Conservation (phyloP, 2,888 invertebrate species). For the Raillietiella orientalis region DNA sequence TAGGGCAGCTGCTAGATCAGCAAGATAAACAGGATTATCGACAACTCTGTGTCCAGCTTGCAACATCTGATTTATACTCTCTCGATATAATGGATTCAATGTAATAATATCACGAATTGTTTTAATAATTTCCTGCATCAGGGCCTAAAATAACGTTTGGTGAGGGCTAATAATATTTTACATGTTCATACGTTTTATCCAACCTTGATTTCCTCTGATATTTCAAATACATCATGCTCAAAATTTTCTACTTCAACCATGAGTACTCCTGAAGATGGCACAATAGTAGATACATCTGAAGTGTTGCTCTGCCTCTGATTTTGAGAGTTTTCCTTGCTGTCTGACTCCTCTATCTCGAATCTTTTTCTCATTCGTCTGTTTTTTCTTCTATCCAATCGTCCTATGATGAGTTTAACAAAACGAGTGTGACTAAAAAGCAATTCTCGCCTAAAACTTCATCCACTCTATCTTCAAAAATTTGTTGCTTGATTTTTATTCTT, state of each 20-base stretch:
- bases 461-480: conserved; percentile 29
- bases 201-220: conserved; percentile 75
- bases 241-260: conserved; percentile 89
- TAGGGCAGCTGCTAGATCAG: conserved; percentile 79
- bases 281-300: conserved; percentile 5
- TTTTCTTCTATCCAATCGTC: no score
- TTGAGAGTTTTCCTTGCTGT: conserved; percentile 4
- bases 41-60: conserved; percentile 86
- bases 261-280: conserved; percentile 22
- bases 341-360: background rate
- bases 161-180: no score
- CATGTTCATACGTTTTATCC: no score
- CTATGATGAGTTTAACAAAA: no score
- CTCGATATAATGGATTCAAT: conserved; percentile 83
- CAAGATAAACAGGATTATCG: conserved; percentile 90
- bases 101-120: conserved; percentile 91
- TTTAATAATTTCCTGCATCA: conserved; percentile 86
- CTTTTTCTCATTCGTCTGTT: background rate
- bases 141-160: conserved; percentile 24
- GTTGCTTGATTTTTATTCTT: conserved; percentile 43
- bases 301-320: conserved; percentile 6
- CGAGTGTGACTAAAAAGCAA: no score
- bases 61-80: conserved; percentile 89
- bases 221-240: conserved; percentile 50
- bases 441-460: no score